These are phyloP conservation scores for Chorisops tibialis DNA, from an alignment of 2,888 invertebrate genomes.

Conservation along the genomic window DNA sequence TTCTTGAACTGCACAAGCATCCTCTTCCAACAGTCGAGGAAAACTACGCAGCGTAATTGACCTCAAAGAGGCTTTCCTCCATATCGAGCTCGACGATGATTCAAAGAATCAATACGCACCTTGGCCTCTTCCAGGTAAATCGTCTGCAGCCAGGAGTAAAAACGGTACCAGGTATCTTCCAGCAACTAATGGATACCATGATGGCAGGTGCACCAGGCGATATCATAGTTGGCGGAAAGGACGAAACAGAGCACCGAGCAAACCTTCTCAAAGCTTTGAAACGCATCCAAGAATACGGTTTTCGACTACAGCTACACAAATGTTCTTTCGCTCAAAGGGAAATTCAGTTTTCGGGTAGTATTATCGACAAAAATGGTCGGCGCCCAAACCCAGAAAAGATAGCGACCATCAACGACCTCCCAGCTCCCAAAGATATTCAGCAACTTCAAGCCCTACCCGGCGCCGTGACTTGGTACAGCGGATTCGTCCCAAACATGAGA, in stretches of 20 bases:
- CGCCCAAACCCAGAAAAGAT: conserved; percentile 5
- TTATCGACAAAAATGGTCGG: conserved; percentile 11
- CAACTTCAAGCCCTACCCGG: conserved; percentile 11
- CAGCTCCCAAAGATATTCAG: conserved; percentile 7
- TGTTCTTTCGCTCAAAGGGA: conserved; percentile 7
- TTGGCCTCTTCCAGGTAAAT: background rate
- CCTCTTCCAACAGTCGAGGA: background rate
- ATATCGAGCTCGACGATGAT: background rate
- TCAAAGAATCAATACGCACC: conserved; percentile 6
- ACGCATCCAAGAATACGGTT: conserved; percentile 10
- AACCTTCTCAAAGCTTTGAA: background rate
- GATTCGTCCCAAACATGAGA: conserved; percentile 6
- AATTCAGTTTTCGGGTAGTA: conserved; percentile 6
- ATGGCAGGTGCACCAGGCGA: conserved; percentile 5
- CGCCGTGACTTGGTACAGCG: background rate
- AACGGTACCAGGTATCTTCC: conserved; percentile 1
- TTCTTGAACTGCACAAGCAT: background rate
- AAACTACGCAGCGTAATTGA: background rate
- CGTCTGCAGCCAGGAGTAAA: conserved; percentile 15
- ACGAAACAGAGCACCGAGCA: background rate
- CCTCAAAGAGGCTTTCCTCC: background rate
- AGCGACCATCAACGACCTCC: conserved; percentile 8
- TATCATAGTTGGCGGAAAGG: background rate
- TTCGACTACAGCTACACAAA: conserved; percentile 6
- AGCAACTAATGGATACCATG: conserved; percentile 11